Conservation (phyloP, 2,888 invertebrate genomes). For the Xestobium rufovillosum region DNA sequence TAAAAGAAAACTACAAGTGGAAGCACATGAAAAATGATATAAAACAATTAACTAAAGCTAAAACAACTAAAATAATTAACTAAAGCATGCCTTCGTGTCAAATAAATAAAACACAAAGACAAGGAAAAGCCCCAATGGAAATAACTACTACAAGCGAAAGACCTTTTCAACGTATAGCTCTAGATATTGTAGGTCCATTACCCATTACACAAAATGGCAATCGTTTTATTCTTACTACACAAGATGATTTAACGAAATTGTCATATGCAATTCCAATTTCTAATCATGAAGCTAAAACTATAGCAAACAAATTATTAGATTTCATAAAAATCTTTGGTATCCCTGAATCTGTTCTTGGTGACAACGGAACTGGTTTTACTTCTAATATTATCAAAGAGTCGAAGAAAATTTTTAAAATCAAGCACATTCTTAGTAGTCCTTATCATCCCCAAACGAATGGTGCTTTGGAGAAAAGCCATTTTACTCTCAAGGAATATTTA, state of each 20-base stretch:
- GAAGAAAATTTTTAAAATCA: slow-evolving; percentile 27
- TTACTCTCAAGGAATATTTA: slow-evolving; percentile 29
- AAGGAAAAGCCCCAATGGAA: slow-evolving; percentile 29
- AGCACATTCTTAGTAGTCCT: slow-evolving; percentile 26
- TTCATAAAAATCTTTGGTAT: slow-evolving; percentile 28
- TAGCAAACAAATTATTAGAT: slow-evolving; percentile 25
- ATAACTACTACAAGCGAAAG: slow-evolving; percentile 29
- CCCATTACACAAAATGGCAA: slow-evolving; percentile 25
- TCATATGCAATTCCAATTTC: slow-evolving; percentile 23
- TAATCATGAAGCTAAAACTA: slow-evolving; percentile 29
- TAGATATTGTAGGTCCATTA: slow-evolving; percentile 31
- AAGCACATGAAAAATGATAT: slow-evolving; percentile 20
- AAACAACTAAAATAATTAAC: slow-evolving; percentile 20
- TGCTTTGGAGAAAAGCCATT: slow-evolving; percentile 31
- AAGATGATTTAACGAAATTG: slow-evolving; percentile 21
- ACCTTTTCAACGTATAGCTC: slow-evolving; percentile 28
- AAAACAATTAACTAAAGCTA: slow-evolving; percentile 17
- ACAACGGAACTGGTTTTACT: slow-evolving; percentile 29
- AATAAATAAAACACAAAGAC: slow-evolving; percentile 24
- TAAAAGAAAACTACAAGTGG: slow-evolving; percentile 23
- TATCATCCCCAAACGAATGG: slow-evolving; percentile 32
- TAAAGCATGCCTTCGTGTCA: slow-evolving; percentile 23
- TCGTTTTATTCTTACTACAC: slow-evolving; percentile 27
- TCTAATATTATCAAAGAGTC: slow-evolving; percentile 27
- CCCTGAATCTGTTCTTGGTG: slow-evolving; percentile 27